phyloP scores from a whole-genome alignment of 2,113 vertebrate genomes.

The Amblyornis subalaris region DNA sequence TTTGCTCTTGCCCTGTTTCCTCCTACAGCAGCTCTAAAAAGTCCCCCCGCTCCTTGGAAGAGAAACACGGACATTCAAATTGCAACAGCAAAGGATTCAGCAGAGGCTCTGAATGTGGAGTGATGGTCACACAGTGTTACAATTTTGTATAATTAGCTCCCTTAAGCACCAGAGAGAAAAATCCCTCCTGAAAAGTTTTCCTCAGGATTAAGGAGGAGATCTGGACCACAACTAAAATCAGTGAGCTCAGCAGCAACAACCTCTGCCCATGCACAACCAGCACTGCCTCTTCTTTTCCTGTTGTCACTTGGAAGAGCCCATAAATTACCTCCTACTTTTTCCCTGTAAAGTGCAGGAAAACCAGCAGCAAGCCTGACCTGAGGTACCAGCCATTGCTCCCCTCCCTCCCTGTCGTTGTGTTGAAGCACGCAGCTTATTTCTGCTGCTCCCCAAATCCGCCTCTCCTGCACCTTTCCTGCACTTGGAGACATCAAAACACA shows the following conservation, averaged over 20 bases:
- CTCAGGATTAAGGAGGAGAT: not conserved
- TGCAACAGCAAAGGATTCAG: not conserved
- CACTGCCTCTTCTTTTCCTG: not conserved
- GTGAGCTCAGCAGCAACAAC: not conserved
- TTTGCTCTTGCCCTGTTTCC: not conserved
- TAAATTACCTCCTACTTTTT: not conserved
- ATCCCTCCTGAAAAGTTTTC: not conserved
- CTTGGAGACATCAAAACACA: not conserved
- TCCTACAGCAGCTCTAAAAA: not conserved
- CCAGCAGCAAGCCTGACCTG: not conserved
- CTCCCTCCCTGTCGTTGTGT: fast-evolving
- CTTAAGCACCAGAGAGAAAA: not conserved
- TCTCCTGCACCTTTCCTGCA: not conserved
- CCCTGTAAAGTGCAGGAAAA: not conserved
- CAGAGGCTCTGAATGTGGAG: not conserved
- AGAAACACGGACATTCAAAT: fast-evolving
- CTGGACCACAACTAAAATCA: not conserved
- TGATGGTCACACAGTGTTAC: not conserved
- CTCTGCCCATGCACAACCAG: not conserved
- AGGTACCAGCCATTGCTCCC: not conserved
- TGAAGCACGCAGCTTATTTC: not conserved
- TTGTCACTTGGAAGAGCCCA: not conserved
- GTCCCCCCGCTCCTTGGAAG: fast-evolving
- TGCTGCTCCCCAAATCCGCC: not conserved
- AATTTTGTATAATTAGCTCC: not conserved